Evolutionary conservation across 2,888 invertebrate genomes (phyloP), one percentile per base, ranked within the genome.

Genomic region (Eulithis prunata): DNA sequence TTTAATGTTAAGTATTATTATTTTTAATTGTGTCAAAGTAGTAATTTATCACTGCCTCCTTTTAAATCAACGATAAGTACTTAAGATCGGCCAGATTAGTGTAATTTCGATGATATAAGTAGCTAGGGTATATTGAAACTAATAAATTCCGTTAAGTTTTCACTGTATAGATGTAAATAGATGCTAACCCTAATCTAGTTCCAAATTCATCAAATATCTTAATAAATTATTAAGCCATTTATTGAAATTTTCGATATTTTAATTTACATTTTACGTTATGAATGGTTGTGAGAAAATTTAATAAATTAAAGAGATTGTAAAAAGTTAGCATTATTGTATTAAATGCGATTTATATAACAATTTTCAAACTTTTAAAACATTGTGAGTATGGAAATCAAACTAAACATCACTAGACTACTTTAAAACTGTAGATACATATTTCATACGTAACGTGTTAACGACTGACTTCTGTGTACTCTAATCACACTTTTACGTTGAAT

Each of bases 91-190:
- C 61, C 67, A 67, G 52, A 41, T 55, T 71, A 72, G 61, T 53
- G 59, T 12, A 70, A 75, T 77, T 73, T 70, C 45, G 64, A 70
- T 74, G 21, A 68, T 4, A 46, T 63, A 63, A 77, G 75, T 81
- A 81, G 81, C 75, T 81, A 81, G 81, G 81, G 68, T 77, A 74
- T 73, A 72, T 79, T 74, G 71, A 68, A 77, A 76, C 69, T 71
- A 75, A 64, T 68, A 75, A 76, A 77, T 76, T 78, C 68, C 70
- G 78, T 81, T 78, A 78, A 63, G 49, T 73, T 76, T 76, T 62
- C 66, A 75, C 74, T 81, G 76, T 81, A 78, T 77, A 77, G 72
- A 75, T 81, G 82, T 81, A 81, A 71, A 81, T 79, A 81, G 73
- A 70, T 72, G 72, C 61, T 69, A 61, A 73, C 65, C 76, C 69